Percentiles rank a stretch among this genome's conserved stretches.
These are phyloP conservation scores for Amiota mariae DNA, from an alignment of 2,888 invertebrate genomes.

Conservation along the genomic window DNA sequence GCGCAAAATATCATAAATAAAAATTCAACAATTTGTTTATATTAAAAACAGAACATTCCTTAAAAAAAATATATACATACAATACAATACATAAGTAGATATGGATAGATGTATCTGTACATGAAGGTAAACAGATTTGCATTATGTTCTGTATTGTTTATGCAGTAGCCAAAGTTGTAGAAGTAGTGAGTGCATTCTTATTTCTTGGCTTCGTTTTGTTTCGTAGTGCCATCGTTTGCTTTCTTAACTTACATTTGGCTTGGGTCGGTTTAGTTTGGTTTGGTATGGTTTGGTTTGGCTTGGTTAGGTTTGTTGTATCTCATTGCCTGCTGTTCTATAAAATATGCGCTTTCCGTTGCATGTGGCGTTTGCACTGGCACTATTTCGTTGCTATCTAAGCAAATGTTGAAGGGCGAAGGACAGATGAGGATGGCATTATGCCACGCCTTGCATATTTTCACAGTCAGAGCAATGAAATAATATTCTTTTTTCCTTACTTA, in stretches of 20 bases:
- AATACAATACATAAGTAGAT: constrained; percentile 23
- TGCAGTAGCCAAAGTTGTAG: too few relatives aligned
- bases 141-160: constrained; percentile 44
- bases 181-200: too few relatives aligned
- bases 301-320: constrained; percentile 7
- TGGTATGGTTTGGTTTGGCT: constrained; percentile 29
- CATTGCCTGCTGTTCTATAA: constrained; percentile 60
- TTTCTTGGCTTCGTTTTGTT: too few relatives aligned
- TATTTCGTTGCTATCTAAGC: constrained; percentile 7
- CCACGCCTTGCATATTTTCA: constrained; percentile 61
- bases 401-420: background rate
- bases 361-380: constrained; percentile 51
- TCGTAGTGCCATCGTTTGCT: background rate
- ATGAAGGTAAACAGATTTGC: constrained; percentile 50
- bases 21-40: constrained; percentile 66
- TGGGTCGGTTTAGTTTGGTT: constrained; percentile 17
- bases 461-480: constrained; percentile 47
- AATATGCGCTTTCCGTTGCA: constrained; percentile 66
- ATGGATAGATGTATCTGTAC: background rate
- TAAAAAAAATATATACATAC: background rate
- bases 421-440: constrained; percentile 56
- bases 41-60: constrained; percentile 53
- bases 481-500: background rate
- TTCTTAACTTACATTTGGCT: constrained; percentile 1
- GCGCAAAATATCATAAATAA: constrained; percentile 60